Conservation (phyloP, 2,113 vertebrate genomes). For the Patagioenas fasciata region DNA sequence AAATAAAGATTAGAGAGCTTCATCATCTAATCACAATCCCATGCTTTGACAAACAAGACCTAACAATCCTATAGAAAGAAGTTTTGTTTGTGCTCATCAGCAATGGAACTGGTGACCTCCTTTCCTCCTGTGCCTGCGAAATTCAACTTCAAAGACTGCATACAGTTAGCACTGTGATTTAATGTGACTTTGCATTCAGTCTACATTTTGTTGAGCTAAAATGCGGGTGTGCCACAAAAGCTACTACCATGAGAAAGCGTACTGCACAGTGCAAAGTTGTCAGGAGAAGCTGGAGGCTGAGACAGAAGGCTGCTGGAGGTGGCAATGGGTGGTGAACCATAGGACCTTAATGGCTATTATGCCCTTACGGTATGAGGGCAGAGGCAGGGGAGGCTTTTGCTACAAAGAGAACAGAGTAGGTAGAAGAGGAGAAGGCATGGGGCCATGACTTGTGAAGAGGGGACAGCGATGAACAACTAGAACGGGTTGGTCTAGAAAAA, state of each 20-base stretch:
- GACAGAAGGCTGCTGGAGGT: neutral
- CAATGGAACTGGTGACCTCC: neutral
- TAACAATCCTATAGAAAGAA: neutral
- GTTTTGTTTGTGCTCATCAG: neutral
- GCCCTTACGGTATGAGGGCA: too few species aligned
- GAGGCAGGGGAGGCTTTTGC: neutral
- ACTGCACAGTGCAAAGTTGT: neutral
- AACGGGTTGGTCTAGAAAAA: neutral
- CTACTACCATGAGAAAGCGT: neutral
- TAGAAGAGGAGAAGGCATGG: neutral
- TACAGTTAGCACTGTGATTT: neutral
- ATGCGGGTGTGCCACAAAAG: neutral
- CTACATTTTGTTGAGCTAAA: neutral
- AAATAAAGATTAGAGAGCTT: neutral
- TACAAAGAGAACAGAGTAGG: neutral
- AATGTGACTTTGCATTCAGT: neutral
- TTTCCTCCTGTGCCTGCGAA: neutral
- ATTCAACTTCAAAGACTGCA: neutral
- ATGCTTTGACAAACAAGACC: neutral
- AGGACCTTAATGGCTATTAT: neutral
- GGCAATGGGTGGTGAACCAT: neutral
- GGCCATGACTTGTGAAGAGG: neutral
- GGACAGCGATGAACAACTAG: neutral
- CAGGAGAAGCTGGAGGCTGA: neutral
- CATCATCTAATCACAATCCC: neutral